Evolutionary conservation across 1,140 invertebrate genomes (phyloP).

Genomic region (Holotrichia oblita): DNA sequence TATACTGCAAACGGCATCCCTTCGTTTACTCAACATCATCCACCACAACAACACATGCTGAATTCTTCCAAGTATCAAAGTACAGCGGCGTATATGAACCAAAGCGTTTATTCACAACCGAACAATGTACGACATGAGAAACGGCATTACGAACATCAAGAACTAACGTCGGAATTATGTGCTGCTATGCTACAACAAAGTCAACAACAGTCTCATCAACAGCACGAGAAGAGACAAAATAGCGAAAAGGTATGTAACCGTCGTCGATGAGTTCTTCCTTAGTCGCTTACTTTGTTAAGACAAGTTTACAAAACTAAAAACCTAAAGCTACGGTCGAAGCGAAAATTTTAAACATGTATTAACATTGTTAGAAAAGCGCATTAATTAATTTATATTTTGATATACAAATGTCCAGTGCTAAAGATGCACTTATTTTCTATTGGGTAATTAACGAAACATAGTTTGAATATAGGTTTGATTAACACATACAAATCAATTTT

Average conservation of each 20-base stretch:
- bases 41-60: slow-evolving; percentile 55
- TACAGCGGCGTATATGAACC: slow-evolving; percentile 55
- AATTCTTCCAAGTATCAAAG: slow-evolving; percentile 53
- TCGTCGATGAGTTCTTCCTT: neutral
- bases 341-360: too few relatives aligned
- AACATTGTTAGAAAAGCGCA: too few relatives aligned
- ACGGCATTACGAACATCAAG: slow-evolving; percentile 56
- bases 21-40: slow-evolving; percentile 60
- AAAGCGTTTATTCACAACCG: slow-evolving; percentile 50
- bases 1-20: slow-evolving; percentile 60
- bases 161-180: slow-evolving; percentile 57
- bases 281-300: too few relatives aligned
- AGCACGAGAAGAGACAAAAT: slow-evolving; percentile 43
- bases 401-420: too few relatives aligned
- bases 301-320: neutral
- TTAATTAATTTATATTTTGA: too few relatives aligned
- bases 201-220: slow-evolving; percentile 48
- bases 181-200: slow-evolving; percentile 55
- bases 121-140: slow-evolving; percentile 53
- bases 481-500: too few relatives aligned
- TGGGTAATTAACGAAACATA: too few relatives aligned
- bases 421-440: too few relatives aligned
- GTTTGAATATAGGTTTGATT: too few relatives aligned
- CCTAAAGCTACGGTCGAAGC: too few relatives aligned
- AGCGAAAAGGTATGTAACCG: slow-evolving; percentile 46